Percentiles rank a stretch among this genome's conserved stretches.
These are phyloP conservation scores for Mechanitis mazaeus DNA, from an alignment of 2,888 invertebrate genomes.

Conservation along the genomic window DNA sequence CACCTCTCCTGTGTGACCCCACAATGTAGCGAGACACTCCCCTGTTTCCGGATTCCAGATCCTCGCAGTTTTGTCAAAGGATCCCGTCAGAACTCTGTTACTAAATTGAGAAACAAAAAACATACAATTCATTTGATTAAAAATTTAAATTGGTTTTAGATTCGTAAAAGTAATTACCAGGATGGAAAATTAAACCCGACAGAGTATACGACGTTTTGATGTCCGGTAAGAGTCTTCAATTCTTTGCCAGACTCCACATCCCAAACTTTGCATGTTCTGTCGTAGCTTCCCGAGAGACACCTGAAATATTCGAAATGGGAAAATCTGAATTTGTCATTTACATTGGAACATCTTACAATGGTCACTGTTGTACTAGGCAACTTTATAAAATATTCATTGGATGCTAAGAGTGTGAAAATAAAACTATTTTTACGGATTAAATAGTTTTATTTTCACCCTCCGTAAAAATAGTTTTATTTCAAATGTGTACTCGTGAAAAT, in stretches of 20 bases:
- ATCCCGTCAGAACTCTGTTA: slow-evolving; percentile 84
- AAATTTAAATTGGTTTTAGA: neutral
- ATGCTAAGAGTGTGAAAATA: too few species aligned
- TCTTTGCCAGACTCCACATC: slow-evolving; percentile 82
- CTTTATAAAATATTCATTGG: too few species aligned
- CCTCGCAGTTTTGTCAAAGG: slow-evolving; percentile 87
- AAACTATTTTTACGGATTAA: too few species aligned
- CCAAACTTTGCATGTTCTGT: slow-evolving; percentile 89
- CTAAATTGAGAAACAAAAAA: slow-evolving; percentile 51
- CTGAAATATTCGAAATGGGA: slow-evolving; percentile 47
- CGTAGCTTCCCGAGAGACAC: slow-evolving; percentile 89
- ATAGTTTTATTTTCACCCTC: too few species aligned
- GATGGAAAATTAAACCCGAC: slow-evolving; percentile 86
- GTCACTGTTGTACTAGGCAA: too few species aligned
- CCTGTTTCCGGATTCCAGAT: slow-evolving; percentile 84
- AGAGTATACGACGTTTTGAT: slow-evolving; percentile 88
- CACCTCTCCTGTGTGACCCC: slow-evolving; percentile 86
- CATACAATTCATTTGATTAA: neutral
- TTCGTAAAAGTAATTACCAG: slow-evolving; percentile 73
- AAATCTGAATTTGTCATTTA: neutral
- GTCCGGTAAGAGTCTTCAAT: slow-evolving; percentile 81
- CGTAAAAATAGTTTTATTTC: too few species aligned
- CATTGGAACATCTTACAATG: too few species aligned
- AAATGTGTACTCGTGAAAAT: too few species aligned
- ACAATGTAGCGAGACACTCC: slow-evolving; percentile 80